Evolutionary conservation across 2,113 vertebrate species (phyloP).

Genomic region (Campylomormyrus tamandua): DNA sequence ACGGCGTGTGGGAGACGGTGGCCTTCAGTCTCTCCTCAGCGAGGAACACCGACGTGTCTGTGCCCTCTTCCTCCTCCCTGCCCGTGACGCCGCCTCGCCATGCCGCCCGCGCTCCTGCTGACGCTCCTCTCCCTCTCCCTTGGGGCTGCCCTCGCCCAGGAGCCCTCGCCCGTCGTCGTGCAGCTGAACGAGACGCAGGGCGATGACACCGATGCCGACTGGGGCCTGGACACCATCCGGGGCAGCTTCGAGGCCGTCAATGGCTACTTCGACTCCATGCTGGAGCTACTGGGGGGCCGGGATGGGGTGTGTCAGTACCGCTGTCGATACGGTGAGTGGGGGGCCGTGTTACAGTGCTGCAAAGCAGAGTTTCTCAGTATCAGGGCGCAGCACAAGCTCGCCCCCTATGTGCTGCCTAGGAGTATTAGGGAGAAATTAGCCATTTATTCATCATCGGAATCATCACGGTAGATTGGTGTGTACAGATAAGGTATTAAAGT

Average conservation of each 20-base stretch:
- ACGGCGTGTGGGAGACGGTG: not conserved
- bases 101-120: slow-evolving; percentile 43
- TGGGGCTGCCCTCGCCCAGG: slow-evolving; percentile 30
- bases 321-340: slow-evolving; percentile 73
- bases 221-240: slow-evolving; percentile 74
- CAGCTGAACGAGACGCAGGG: not conserved
- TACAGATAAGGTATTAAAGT: not conserved
- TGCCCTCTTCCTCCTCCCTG: slow-evolving; percentile 13
- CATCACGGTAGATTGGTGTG: not conserved
- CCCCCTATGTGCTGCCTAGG: not conserved
- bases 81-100: slow-evolving; percentile 19
- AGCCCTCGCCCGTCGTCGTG: slow-evolving; percentile 24
- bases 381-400: not conserved
- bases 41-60: not conserved
- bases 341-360: not conserved
- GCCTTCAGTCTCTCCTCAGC: slow-evolving; percentile 4
- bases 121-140: slow-evolving; percentile 55
- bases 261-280: slow-evolving; percentile 81
- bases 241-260: slow-evolving; percentile 76
- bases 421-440: not conserved
- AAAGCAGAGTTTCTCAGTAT: not conserved
- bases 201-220: slow-evolving; percentile 52
- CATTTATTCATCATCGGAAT: not conserved
- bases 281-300: slow-evolving; percentile 82
- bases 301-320: slow-evolving; percentile 85